These are phyloP conservation scores for Leptinotarsa peninsularis DNA, from an alignment of 2,888 invertebrate species.

Conservation along the genomic window DNA sequence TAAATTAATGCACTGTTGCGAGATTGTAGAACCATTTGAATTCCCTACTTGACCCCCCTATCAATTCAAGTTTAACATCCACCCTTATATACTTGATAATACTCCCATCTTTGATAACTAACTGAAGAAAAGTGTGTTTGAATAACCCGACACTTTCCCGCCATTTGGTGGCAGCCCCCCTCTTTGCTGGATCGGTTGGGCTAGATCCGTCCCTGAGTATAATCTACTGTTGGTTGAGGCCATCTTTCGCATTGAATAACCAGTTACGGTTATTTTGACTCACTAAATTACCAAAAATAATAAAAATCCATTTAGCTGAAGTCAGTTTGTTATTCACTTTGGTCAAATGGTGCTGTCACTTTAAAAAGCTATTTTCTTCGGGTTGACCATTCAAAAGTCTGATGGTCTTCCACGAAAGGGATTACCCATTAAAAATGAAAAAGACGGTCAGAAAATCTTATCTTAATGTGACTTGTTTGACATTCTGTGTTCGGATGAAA, in stretches of 20 bases:
- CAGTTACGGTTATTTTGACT: neutral
- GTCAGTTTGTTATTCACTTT: neutral
- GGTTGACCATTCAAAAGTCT: neutral
- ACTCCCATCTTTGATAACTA: too few species aligned
- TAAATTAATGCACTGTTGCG: too few species aligned
- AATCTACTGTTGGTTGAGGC: neutral
- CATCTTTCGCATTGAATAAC: neutral
- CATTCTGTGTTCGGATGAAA: conserved; percentile 15
- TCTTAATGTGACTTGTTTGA: conserved; percentile 18
- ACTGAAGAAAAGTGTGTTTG: too few species aligned
- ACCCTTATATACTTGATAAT: too few species aligned
- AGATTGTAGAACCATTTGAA: too few species aligned
- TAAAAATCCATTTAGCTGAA: neutral
- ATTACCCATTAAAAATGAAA: conserved; percentile 11
- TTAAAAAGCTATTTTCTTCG: neutral
- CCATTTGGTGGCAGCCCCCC: too few species aligned
- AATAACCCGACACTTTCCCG: too few species aligned
- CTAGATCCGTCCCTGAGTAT: too few species aligned
- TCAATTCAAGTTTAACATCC: too few species aligned
- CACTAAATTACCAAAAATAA: neutral
- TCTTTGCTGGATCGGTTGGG: too few species aligned
- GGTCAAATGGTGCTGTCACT: neutral
- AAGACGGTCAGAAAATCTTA: conserved; percentile 4
- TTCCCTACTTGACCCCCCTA: too few species aligned
- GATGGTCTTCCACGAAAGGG: conserved; percentile 4